Conservation (phyloP, 2,797 vertebrate genomes). For the Hylomyscus alleni region DNA sequence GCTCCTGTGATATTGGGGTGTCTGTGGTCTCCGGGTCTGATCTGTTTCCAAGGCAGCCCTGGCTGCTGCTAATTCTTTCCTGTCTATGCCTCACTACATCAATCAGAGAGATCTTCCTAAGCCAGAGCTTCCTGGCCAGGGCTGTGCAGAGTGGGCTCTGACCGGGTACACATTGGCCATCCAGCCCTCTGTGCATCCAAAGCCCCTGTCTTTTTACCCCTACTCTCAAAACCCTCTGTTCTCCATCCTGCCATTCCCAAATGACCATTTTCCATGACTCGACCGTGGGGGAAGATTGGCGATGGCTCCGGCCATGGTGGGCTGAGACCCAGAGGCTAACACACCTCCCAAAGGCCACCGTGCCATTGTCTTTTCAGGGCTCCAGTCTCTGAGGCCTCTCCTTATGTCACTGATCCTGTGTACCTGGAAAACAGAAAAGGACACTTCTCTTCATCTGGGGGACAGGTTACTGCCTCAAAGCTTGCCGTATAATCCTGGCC, state of each 20-base stretch:
- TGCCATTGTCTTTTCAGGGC: background rate
- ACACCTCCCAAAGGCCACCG: background rate
- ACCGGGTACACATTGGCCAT: background rate
- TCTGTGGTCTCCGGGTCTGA: slow-evolving; percentile 24
- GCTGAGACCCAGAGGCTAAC: background rate
- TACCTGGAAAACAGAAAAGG: background rate
- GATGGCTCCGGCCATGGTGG: background rate
- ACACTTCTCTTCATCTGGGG: background rate
- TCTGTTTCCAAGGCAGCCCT: background rate
- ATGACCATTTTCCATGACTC: background rate
- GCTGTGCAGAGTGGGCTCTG: background rate
- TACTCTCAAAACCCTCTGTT: background rate
- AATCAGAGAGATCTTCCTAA: background rate
- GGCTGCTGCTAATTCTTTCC: background rate
- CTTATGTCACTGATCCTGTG: background rate
- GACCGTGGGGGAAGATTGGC: background rate
- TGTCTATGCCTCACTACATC: background rate
- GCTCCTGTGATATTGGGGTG: background rate
- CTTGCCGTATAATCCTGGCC: background rate
- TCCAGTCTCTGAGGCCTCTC: background rate
- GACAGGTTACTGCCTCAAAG: background rate
- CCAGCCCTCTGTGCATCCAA: background rate
- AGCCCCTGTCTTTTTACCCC: background rate
- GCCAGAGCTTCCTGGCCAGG: background rate
- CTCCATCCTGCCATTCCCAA: background rate